These are phyloP conservation scores for Paedocypris sp. DNA, from an alignment of 2,113 vertebrate species.

Conservation along the genomic window DNA sequence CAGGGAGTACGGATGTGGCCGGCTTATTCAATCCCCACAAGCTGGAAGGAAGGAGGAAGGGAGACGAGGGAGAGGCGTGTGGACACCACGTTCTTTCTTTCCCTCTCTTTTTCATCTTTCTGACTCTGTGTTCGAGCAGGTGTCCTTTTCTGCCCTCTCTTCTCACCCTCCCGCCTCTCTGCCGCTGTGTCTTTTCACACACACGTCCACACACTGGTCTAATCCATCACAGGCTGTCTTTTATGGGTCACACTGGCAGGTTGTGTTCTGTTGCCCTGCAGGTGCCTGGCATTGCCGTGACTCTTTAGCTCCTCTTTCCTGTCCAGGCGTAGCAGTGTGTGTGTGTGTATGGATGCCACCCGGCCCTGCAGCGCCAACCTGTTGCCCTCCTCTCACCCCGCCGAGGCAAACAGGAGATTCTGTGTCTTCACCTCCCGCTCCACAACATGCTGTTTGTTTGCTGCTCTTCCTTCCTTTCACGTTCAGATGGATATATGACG, in stretches of 20 bases:
- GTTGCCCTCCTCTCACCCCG: conserved; percentile 67
- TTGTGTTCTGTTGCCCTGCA: conserved; percentile 61
- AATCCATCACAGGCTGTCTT: conserved; percentile 40
- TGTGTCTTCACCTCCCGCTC: conserved; percentile 60
- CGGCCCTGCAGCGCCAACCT: conserved; percentile 63
- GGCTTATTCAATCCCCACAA: conserved; percentile 53
- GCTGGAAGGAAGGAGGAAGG: conserved; percentile 39
- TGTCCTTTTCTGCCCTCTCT: conserved; percentile 36
- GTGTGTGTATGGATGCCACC: conserved; percentile 56
- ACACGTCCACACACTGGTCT: conserved; percentile 27
- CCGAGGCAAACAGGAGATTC: conserved; percentile 49
- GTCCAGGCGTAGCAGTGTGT: conserved; percentile 51
- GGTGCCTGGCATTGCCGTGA: conserved; percentile 70
- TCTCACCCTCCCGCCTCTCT: conserved; percentile 30
- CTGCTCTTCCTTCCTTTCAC: conserved; percentile 17
- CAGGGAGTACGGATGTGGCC: conserved; percentile 56
- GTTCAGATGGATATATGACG: background rate
- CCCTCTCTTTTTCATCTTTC: conserved; percentile 44
- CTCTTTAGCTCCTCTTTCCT: conserved; percentile 82
- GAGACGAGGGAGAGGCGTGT: conserved; percentile 28
- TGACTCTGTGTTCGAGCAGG: conserved; percentile 35
- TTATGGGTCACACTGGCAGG: conserved; percentile 49
- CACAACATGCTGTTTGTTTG: conserved; percentile 71
- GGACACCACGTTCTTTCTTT: conserved; percentile 67
- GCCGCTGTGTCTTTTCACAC: conserved; percentile 32